Percentiles rank a stretch among this genome's conserved stretches.
phyloP scores from a whole-genome alignment of 2,797 vertebrate genomes.

The Xiphophorus birchmanni region DNA sequence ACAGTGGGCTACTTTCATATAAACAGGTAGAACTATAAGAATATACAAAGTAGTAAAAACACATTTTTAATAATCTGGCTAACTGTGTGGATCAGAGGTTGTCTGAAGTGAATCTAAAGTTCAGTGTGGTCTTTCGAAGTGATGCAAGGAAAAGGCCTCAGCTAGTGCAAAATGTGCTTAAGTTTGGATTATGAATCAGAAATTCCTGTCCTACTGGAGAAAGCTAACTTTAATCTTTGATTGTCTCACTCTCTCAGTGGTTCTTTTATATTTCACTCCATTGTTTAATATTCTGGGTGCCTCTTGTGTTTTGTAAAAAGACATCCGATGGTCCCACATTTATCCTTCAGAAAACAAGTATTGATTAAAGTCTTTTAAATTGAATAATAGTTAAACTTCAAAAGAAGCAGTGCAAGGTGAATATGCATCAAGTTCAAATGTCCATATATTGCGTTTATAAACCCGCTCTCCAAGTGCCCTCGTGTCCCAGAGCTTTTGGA shows the following conservation, averaged over 20 bases:
- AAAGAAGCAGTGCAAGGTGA: neutral
- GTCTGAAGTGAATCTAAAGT: neutral
- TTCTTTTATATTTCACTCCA: neutral
- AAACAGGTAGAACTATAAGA: neutral
- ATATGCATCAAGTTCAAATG: neutral
- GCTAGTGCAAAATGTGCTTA: neutral
- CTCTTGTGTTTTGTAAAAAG: neutral
- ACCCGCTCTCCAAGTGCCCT: constrained; percentile 19
- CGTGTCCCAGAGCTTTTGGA: constrained; percentile 12
- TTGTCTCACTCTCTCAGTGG: neutral
- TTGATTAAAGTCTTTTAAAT: constrained; percentile 7
- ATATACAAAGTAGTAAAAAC: neutral
- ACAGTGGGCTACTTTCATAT: neutral
- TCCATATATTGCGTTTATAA: constrained; percentile 9
- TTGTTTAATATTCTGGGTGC: neutral
- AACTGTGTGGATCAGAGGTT: neutral
- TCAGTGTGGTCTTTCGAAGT: neutral
- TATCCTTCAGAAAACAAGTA: constrained; percentile 3
- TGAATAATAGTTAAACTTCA: neutral
- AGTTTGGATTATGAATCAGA: neutral
- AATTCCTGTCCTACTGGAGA: neutral
- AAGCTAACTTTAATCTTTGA: neutral
- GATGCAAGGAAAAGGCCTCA: neutral
- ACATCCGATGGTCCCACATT: neutral
- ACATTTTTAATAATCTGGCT: neutral